Conservation (phyloP, 2,113 vertebrate species). For the Nothobranchius kuhntae region DNA sequence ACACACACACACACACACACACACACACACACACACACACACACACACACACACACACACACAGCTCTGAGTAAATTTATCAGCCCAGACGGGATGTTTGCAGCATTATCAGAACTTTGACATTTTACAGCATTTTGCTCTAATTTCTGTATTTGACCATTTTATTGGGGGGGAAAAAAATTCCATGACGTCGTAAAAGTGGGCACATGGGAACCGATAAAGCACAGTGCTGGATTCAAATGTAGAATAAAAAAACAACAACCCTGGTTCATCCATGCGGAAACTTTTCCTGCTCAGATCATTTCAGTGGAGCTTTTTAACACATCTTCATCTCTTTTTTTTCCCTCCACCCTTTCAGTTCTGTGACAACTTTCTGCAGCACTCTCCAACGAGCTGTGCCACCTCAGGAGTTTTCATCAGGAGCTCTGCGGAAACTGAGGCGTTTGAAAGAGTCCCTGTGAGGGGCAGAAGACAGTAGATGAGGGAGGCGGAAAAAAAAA, state of each 20-base stretch:
- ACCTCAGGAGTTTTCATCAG: conserved; percentile 79
- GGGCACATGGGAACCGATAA: conserved; percentile 7
- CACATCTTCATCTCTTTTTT: conserved; percentile 25
- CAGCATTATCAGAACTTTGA: conserved; percentile 64
- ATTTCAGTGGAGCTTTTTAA: conserved; percentile 34
- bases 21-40: conserved; percentile 4
- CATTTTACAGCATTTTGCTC: conserved; percentile 46
- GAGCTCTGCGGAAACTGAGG: conserved; percentile 78
- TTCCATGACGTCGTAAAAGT: conserved; percentile 21
- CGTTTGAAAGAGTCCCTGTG: conserved; percentile 81
- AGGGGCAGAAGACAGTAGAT: conserved; percentile 20
- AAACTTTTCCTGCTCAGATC: conserved; percentile 15
- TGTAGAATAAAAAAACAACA: conserved; percentile 7
- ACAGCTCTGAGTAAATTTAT: conserved; percentile 2
- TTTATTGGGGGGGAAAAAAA: conserved; percentile 19
- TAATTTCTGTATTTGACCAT: conserved; percentile 15
- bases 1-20: conserved; percentile 29
- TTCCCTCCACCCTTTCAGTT: neutral
- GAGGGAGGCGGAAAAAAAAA: neutral
- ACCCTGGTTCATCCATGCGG: conserved; percentile 14
- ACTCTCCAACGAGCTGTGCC: conserved; percentile 6
- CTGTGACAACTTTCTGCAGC: conserved; percentile 33
- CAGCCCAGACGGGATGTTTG: conserved; percentile 50
- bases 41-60: neutral
- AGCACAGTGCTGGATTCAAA: conserved; percentile 23